A percentile compares a stretch with the other conserved stretches of the same genome.
phyloP scores from a whole-genome alignment of 2,888 invertebrate species.

The Trisateles emortualis region DNA sequence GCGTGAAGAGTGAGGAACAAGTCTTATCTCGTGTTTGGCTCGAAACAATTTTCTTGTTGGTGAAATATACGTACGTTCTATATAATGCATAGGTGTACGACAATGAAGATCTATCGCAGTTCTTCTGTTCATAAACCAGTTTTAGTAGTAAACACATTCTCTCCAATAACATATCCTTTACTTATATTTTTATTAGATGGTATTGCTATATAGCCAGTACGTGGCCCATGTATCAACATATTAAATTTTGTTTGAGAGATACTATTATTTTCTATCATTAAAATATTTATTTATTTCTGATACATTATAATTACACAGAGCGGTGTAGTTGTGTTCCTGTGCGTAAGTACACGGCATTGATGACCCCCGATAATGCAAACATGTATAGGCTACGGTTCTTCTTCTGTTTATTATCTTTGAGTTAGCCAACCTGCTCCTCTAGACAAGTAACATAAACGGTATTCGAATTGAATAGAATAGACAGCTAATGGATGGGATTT shows the following conservation, averaged over 20 bases:
- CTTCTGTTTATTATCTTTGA: no score
- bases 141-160: conserved; percentile 11
- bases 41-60: conserved; percentile 50
- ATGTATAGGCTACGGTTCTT: no score
- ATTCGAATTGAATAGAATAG: no score
- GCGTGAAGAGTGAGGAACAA: conserved; percentile 53
- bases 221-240: conserved; percentile 33
- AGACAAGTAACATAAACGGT: no score
- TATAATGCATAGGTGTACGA: conserved; percentile 7
- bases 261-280: neutral
- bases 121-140: conserved; percentile 23
- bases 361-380: no score
- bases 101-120: conserved; percentile 36
- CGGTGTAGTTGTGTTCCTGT: no score
- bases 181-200: conserved; percentile 15
- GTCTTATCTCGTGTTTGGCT: conserved; percentile 55
- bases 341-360: no score
- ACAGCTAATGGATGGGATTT: no score
- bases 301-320: no score
- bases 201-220: conserved; percentile 12
- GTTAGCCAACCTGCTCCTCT: no score
- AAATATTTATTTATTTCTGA: neutral
- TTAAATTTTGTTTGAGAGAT: conserved; percentile 4
- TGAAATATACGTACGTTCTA: conserved; percentile 22
- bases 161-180: conserved; percentile 34